Percentiles rank a stretch among this genome's conserved stretches.
phyloP scores from a whole-genome alignment of 2,888 invertebrate genomes.

The Melinaea marsaeus region DNA sequence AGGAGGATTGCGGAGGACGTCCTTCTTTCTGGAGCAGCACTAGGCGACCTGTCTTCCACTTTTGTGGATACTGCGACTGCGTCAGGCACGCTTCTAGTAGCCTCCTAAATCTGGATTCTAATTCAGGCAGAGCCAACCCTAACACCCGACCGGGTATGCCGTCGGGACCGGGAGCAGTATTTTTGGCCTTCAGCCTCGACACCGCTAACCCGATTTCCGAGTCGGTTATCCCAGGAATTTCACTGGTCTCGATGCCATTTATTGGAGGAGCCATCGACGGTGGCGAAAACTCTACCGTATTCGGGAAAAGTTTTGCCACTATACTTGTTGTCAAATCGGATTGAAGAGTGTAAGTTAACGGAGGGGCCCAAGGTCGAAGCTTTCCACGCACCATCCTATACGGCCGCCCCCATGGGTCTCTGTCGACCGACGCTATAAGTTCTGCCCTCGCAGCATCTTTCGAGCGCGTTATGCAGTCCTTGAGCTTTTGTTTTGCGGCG shows the following conservation, averaged over 20 bases:
- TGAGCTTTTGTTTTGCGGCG: slow-evolving; percentile 8
- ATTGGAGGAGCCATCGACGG: too few relatives aligned
- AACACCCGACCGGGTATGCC: too few relatives aligned
- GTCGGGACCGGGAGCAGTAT: too few relatives aligned
- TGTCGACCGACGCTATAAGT: slow-evolving; percentile 2
- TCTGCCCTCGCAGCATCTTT: slow-evolving; percentile 11
- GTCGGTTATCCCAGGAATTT: neutral
- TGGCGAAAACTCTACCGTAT: too few relatives aligned
- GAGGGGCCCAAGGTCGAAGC: slow-evolving; percentile 10
- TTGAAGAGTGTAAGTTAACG: slow-evolving; percentile 10
- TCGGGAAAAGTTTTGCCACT: neutral
- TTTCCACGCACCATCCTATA: slow-evolving; percentile 12
- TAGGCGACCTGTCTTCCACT: slow-evolving; percentile 23
- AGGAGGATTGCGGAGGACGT: slow-evolving; percentile 4
- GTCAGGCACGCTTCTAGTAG: neutral
- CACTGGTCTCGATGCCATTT: too few relatives aligned
- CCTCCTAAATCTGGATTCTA: too few relatives aligned
- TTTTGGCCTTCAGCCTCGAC: neutral
- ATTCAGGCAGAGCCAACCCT: too few relatives aligned
- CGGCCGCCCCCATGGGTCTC: slow-evolving; percentile 17
- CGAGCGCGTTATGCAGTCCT: slow-evolving; percentile 11
- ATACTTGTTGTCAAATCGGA: slow-evolving; percentile 4
- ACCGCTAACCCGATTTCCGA: neutral
- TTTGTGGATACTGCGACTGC: slow-evolving; percentile 5
- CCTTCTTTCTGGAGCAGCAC: slow-evolving; percentile 24